Conservation (phyloP, 2,888 invertebrate genomes). For the Sarcophaga rosellei region DNA sequence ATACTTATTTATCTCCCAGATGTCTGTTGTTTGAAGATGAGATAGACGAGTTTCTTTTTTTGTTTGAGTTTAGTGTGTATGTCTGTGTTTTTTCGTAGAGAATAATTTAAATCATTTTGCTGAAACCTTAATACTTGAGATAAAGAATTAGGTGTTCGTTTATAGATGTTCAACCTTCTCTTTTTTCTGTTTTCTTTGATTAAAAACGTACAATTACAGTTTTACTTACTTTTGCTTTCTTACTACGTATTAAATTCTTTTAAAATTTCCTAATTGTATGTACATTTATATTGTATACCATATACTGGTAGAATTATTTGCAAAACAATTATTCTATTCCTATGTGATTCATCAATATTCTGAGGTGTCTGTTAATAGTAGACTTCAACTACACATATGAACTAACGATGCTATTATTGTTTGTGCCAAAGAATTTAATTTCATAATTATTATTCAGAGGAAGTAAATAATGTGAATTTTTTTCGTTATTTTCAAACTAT, state of each 20-base stretch:
- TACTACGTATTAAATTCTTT: not conserved
- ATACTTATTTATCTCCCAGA: no score
- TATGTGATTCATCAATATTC: constrained; percentile 45
- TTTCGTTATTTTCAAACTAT: constrained; percentile 44
- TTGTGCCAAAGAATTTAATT: constrained; percentile 44
- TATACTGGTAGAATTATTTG: not conserved
- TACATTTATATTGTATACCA: not conserved
- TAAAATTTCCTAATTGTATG: not conserved
- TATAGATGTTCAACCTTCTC: not conserved
- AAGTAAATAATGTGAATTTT: constrained; percentile 35
- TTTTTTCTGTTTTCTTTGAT: not conserved
- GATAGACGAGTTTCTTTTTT: no score
- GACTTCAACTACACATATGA: not conserved
- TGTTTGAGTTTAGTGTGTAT: no score
- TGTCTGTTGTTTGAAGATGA: no score
- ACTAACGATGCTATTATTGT: constrained; percentile 36
- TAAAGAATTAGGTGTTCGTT: not conserved
- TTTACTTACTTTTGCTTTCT: not conserved
- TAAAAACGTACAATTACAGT: no score
- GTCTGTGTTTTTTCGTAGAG: not conserved
- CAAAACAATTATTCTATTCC: not conserved
- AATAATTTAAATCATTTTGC: not conserved
- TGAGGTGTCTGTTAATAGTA: constrained; percentile 23
- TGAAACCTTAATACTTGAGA: not conserved
- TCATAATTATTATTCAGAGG: constrained; percentile 54